Conservation (phyloP, 2,888 invertebrate genomes). For the Drosophila sordidapex region DNA sequence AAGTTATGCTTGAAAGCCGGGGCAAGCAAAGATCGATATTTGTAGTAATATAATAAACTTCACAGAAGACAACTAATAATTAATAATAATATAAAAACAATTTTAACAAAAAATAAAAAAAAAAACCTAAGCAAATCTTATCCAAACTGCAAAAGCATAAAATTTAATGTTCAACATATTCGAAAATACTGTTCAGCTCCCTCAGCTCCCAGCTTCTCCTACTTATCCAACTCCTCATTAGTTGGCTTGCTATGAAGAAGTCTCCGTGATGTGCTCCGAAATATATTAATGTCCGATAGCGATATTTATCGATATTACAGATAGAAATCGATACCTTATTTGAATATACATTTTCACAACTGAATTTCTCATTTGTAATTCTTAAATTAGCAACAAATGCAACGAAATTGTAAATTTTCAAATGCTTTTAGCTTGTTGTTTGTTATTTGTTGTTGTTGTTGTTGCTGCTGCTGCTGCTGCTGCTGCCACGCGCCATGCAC, state of each 20-base stretch:
- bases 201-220: background rate
- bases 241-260: too few species aligned
- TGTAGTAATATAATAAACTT: background rate
- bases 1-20: background rate
- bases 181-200: background rate
- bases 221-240: background rate
- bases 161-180: too few species aligned
- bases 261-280: background rate
- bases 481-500: conserved; percentile 63
- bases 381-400: conserved; percentile 12
- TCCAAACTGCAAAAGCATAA: too few species aligned
- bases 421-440: conserved; percentile 12
- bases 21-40: background rate
- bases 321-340: background rate
- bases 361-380: background rate
- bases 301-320: conserved; percentile 15
- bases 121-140: background rate
- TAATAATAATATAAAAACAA: background rate
- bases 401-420: conserved; percentile 51
- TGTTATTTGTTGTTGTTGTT: conserved; percentile 12
- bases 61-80: background rate
- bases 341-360: background rate
- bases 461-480: conserved; percentile 6
- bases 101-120: background rate
- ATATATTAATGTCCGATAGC: background rate